Conservation (phyloP, 2,888 invertebrate genomes). For the Drosophila phalerata region DNA sequence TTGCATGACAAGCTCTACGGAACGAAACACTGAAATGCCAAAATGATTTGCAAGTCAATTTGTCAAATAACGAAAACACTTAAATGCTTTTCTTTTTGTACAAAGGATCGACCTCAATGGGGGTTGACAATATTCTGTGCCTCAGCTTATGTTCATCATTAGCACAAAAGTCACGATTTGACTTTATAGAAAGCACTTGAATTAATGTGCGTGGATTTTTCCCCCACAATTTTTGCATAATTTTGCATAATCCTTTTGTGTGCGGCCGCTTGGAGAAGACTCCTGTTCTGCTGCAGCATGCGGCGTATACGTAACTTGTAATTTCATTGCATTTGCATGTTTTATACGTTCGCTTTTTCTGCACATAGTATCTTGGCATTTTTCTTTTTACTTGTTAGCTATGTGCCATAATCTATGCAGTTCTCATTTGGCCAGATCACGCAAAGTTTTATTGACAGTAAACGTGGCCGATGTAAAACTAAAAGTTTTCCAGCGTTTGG, state of each 20-base stretch:
- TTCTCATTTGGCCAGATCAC: slow-evolving; percentile 65
- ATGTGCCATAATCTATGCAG: slow-evolving; percentile 58
- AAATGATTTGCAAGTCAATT: slow-evolving; percentile 79
- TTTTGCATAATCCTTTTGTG: slow-evolving; percentile 77
- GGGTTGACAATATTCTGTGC: slow-evolving; percentile 29
- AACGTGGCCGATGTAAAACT: slow-evolving; percentile 73
- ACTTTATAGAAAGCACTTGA: slow-evolving; percentile 81
- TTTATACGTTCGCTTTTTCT: slow-evolving; percentile 43
- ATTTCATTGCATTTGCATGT: slow-evolving; percentile 80
- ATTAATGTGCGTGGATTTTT: slow-evolving; percentile 79
- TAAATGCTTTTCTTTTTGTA: slow-evolving; percentile 20
- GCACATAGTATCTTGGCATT: slow-evolving; percentile 7
- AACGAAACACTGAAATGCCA: slow-evolving; percentile 49
- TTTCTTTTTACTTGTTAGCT: slow-evolving; percentile 15
- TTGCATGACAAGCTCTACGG: slow-evolving; percentile 24
- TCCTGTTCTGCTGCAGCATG: slow-evolving; percentile 46
- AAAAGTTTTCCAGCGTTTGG: slow-evolving; percentile 64
- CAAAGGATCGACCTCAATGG: slow-evolving; percentile 14
- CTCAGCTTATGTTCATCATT: slow-evolving; percentile 73
- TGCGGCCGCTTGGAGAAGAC: slow-evolving; percentile 18
- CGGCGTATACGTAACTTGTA: slow-evolving; percentile 77
- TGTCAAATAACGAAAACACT: slow-evolving; percentile 64
- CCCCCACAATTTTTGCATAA: slow-evolving; percentile 63
- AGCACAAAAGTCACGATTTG: slow-evolving; percentile 82
- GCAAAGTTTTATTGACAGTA: slow-evolving; percentile 78